These are phyloP conservation scores for Teleogryllus occipitalis DNA, from an alignment of 1,140 invertebrate species.

Conservation along the genomic window DNA sequence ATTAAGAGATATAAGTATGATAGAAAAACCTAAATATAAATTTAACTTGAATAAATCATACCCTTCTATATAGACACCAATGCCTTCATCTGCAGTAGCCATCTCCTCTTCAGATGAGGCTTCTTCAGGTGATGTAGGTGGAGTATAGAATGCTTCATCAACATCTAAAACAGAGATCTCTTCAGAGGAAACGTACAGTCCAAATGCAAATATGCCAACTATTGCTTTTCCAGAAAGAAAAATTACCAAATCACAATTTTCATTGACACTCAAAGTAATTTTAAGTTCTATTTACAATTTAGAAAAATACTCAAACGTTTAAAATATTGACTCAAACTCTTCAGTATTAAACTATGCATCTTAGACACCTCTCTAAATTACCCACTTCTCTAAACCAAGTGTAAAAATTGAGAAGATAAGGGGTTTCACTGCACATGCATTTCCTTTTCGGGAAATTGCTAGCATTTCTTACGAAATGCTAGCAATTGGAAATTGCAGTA, in stretches of 20 bases:
- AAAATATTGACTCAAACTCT: no score
- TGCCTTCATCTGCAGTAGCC: neutral
- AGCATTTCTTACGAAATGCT: no score
- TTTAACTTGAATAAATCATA: neutral
- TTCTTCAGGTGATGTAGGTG: neutral
- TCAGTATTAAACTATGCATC: no score
- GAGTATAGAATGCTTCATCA: neutral
- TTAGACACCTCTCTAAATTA: no score
- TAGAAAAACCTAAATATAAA: neutral
- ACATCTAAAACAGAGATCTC: neutral
- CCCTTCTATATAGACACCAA: constrained; percentile 1
- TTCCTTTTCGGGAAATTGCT: no score
- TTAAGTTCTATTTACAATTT: no score
- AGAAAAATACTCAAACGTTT: no score
- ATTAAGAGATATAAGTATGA: constrained; percentile 16
- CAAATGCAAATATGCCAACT: neutral
- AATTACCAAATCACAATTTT: neutral
- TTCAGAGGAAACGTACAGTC: no score
- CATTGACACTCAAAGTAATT: neutral
- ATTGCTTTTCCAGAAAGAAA: neutral
- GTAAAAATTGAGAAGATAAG: no score
- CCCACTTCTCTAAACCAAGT: no score
- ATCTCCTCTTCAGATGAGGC: constrained; percentile 11
- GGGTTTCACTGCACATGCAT: no score
- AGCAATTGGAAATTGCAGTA: no score